Percentiles rank a stretch among this genome's conserved stretches.
These are phyloP conservation scores for Ceratotherium simum DNA, from an alignment of 2,113 vertebrate genomes.

Conservation along the genomic window DNA sequence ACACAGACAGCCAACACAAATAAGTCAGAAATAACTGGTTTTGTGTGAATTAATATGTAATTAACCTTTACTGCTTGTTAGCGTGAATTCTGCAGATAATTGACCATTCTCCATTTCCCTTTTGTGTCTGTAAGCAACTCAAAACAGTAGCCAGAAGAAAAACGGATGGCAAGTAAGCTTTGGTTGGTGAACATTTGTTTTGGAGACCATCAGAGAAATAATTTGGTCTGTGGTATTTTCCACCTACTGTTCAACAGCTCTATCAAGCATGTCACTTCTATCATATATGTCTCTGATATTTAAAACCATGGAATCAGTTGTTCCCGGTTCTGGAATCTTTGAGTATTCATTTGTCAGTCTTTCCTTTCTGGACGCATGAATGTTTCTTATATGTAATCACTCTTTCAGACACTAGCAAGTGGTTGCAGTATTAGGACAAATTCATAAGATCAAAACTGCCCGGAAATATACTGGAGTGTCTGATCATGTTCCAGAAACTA, in stretches of 20 bases:
- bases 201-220: slow-evolving; percentile 33
- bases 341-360: slow-evolving; percentile 59
- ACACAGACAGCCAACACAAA: slow-evolving; percentile 47
- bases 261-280: neutral
- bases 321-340: slow-evolving; percentile 63
- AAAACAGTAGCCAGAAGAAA: slow-evolving; percentile 58
- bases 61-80: slow-evolving; percentile 31
- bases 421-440: slow-evolving; percentile 35
- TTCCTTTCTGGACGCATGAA: neutral
- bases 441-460: slow-evolving; percentile 56
- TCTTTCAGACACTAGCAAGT: slow-evolving; percentile 63
- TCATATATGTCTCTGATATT: slow-evolving; percentile 45
- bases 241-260: neutral
- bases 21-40: slow-evolving; percentile 65
- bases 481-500: slow-evolving; percentile 60
- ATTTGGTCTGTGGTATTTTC: slow-evolving; percentile 53
- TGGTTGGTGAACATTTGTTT: slow-evolving; percentile 53
- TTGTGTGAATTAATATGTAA: slow-evolving; percentile 64
- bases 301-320: slow-evolving; percentile 59
- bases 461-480: slow-evolving; percentile 37
- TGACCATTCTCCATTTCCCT: slow-evolving; percentile 2
- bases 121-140: slow-evolving; percentile 1
- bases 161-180: neutral
- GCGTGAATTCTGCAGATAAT: slow-evolving; percentile 40
- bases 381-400: slow-evolving; percentile 47